Percentiles rank a stretch among this genome's conserved stretches.
phyloP scores from a whole-genome alignment of 2,113 vertebrate genomes.

The Neogobius melanostomus region DNA sequence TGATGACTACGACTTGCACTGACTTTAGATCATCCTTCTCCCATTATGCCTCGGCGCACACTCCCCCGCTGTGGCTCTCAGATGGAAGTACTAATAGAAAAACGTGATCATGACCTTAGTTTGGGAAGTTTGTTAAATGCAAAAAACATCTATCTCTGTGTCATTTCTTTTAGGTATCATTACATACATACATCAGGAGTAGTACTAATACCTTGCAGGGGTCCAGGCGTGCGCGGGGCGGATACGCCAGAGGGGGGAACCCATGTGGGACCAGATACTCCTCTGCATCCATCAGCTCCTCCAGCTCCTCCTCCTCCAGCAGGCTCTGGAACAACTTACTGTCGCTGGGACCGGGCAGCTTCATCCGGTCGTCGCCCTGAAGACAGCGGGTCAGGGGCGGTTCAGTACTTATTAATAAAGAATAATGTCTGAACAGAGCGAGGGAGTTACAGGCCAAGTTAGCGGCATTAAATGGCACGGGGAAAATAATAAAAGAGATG shows the following conservation, averaged over 20 bases:
- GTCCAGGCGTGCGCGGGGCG: slow-evolving; percentile 88
- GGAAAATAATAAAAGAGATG: background rate
- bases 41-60: slow-evolving; percentile 1
- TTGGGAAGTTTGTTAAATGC: background rate
- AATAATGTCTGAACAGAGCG: background rate
- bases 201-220: slow-evolving; percentile 77
- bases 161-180: background rate
- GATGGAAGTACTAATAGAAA: slow-evolving; percentile 11
- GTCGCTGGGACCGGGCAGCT: slow-evolving; percentile 94
- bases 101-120: slow-evolving; percentile 12
- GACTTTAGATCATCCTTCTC: slow-evolving; percentile 23
- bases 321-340: slow-evolving; percentile 99
- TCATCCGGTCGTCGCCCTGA: slow-evolving; percentile 97
- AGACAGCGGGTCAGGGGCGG: slow-evolving; percentile 5
- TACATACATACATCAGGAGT: background rate
- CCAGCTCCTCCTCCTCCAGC: slow-evolving; percentile 94
- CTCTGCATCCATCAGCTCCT: slow-evolving; percentile 98
- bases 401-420: slow-evolving; percentile 4
- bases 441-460: background rate
- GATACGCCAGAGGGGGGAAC: slow-evolving; percentile 92
- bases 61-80: slow-evolving; percentile 20
- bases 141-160: background rate
- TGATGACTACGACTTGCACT: slow-evolving; percentile 22
- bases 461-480: background rate
- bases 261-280: slow-evolving; percentile 95